Evolutionary conservation across 2,888 invertebrate species (phyloP), one percentile per base, ranked within the genome.

Genomic region (Cerceris rybyensis): DNA sequence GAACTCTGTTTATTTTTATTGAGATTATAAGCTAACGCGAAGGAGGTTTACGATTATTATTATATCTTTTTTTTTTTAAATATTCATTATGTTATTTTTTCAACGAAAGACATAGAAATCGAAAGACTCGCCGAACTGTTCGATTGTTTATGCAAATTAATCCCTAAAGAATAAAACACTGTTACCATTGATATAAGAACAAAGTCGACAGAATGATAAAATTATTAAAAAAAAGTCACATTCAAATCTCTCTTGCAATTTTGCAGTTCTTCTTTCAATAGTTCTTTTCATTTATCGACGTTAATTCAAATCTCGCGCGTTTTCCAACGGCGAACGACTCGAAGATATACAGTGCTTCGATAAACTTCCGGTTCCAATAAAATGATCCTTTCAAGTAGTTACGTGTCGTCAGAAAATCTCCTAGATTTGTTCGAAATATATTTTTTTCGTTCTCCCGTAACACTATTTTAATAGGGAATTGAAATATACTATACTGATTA

Each of bases 401-500:
- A 42, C 60, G 65, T 17, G 67, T 70, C 61, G 28, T 46, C 43
- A 46, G 58, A 39, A 58, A 59, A 59, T 64, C 70, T 66, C 17
- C n/a, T 66, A 63, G 50, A 57, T 65, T 65, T 60, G 57, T 46
- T 64, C 57, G 50, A 55, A 68, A 58, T 65, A 72, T 43, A 63
- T 28, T 39, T 46, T 46, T 70, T 63, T 61, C 46, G 58, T 49
- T 55, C 54, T 70, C 55, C 69, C 50, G 59, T 75, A 66, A 76
- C 14, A 43, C 69, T 84, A 80, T 54, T 70, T 73, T 74, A 81
- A 70, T 79, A 76, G 74, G 74, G 72, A 80, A 79, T 79, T 55
- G 74, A 71, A 28, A 77, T 73, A 73, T 66, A 74, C 80, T 75
- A 75, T 70, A 43, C 81, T 61, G 75, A 64, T 60, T 79, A 83